A percentile compares a stretch with the other conserved stretches of the same genome.
These are phyloP conservation scores for Dryoscopus gambensis DNA, from an alignment of 2,113 vertebrate genomes.

Conservation along the genomic window DNA sequence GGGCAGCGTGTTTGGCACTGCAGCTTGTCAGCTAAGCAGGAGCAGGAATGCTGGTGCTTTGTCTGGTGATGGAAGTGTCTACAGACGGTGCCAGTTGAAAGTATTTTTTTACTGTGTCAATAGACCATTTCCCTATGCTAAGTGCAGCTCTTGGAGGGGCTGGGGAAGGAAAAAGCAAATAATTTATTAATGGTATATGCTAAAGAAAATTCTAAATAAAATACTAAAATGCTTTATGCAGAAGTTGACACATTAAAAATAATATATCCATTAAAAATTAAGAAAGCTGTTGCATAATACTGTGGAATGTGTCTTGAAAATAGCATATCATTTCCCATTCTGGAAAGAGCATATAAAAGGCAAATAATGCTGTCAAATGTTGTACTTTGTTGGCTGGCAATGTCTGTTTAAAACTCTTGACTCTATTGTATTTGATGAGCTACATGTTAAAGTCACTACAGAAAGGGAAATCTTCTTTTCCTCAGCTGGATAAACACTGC, in stretches of 20 bases:
- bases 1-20: not conserved
- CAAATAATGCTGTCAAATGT: constrained; percentile 17
- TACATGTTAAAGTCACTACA: constrained; percentile 31
- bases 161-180: not conserved
- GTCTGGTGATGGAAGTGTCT: not conserved
- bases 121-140: constrained; percentile 24
- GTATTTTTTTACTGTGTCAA: constrained; percentile 41
- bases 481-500: constrained; percentile 16
- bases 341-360: constrained; percentile 14
- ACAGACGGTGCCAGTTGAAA: not conserved
- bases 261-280: constrained; percentile 28
- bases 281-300: constrained; percentile 40
- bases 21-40: not conserved
- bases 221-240: constrained; percentile 59
- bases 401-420: constrained; percentile 36
- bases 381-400: constrained; percentile 12
- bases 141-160: not conserved
- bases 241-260: constrained; percentile 46
- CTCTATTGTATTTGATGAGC: constrained; percentile 25
- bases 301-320: constrained; percentile 41
- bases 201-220: constrained; percentile 60
- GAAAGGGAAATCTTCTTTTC: constrained; percentile 46
- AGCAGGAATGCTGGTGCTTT: not conserved
- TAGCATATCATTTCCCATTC: constrained; percentile 7
- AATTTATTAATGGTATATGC: constrained; percentile 56